These are phyloP conservation scores for Trachelus stipa DNA, from an alignment of 2,888 invertebrate genomes.

Conservation along the genomic window DNA sequence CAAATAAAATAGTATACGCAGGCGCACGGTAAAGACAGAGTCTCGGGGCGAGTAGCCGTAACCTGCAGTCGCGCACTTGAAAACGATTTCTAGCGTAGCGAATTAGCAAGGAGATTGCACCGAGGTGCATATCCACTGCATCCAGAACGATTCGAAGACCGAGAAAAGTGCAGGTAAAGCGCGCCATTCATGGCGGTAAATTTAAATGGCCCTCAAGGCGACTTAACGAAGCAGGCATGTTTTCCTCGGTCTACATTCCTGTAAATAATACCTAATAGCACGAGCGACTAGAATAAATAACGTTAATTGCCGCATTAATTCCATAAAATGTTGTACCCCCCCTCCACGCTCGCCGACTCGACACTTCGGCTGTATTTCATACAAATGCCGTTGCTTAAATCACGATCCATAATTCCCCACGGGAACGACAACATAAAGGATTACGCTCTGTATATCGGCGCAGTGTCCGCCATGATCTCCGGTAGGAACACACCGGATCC, in stretches of 20 bases:
- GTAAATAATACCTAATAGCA: conserved; percentile 23
- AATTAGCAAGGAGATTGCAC: neutral
- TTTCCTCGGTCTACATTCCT: conserved; percentile 11
- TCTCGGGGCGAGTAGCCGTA: neutral
- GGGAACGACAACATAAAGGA: conserved; percentile 13
- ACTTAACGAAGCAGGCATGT: conserved; percentile 9
- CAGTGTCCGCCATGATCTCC: neutral
- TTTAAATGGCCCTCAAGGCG: neutral
- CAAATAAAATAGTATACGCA: neutral
- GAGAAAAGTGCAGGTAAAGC: neutral
- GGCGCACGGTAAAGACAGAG: neutral
- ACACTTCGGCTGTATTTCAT: conserved; percentile 23
- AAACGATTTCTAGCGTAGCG: neutral
- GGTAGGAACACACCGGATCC: conserved; percentile 21
- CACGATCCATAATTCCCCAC: conserved; percentile 19
- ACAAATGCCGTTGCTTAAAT: conserved; percentile 23
- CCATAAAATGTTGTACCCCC: conserved; percentile 1
- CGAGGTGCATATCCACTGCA: neutral
- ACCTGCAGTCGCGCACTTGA: neutral
- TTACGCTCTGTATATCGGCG: conserved; percentile 11
- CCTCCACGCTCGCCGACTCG: conserved; percentile 10
- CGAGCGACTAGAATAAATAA: conserved; percentile 22
- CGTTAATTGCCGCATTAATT: conserved; percentile 23
- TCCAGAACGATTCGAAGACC: neutral
- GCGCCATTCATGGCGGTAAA: neutral